Evolutionary conservation across 2,113 vertebrate genomes (phyloP).

Genomic region (Ornithorhynchus anatinus): DNA sequence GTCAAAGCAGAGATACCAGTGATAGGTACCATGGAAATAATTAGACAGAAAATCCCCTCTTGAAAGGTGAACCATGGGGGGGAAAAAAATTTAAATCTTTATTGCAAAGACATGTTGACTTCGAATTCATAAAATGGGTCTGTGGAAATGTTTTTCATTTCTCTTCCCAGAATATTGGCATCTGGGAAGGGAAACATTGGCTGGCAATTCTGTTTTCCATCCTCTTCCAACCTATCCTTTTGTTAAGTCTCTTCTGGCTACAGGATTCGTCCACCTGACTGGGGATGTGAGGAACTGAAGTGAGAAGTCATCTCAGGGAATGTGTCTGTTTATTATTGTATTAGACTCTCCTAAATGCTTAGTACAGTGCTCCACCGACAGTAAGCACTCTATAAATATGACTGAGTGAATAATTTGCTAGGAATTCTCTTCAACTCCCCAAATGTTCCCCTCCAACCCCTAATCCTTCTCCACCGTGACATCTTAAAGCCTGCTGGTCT

Average conservation of each 20-base stretch:
- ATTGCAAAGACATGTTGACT: constrained; percentile 17
- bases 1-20: constrained; percentile 39
- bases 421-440: neutral
- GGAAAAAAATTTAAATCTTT: constrained; percentile 10
- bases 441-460: too few species aligned
- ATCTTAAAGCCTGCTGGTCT: too few species aligned
- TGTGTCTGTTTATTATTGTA: neutral
- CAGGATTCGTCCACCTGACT: too few species aligned
- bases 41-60: constrained; percentile 15
- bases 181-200: neutral
- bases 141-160: constrained; percentile 20
- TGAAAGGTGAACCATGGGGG: constrained; percentile 8
- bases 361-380: neutral
- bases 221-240: too few species aligned
- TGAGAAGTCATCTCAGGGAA: too few species aligned
- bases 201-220: neutral
- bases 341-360: neutral
- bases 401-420: neutral
- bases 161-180: neutral
- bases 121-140: constrained; percentile 5
- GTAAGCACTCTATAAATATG: neutral
- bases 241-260: too few species aligned
- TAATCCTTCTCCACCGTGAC: too few species aligned
- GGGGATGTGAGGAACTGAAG: too few species aligned
- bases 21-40: constrained; percentile 20